Base-by-base conservation (phyloP, 2,888 invertebrate genomes). In the Seladonia tumulorum region DNA sequence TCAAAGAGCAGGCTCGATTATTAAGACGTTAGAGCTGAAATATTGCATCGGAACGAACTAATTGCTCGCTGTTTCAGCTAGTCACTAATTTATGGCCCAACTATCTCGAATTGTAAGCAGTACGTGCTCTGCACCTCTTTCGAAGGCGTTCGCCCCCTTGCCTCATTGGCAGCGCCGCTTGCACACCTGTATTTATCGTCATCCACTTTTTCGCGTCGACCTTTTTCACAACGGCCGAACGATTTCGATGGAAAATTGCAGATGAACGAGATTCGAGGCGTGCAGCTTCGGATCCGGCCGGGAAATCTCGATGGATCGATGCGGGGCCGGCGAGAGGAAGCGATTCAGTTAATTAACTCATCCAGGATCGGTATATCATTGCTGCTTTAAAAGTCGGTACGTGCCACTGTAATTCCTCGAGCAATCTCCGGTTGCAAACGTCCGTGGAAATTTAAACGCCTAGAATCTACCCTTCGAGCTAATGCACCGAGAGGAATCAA, bases 11-110 rank as follows among this genome's bases (percentile, higher is more conserved):
- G 81, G 82, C 93, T 88, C 91, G 91, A 92, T 94, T 94, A 94
- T 94, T 94, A 94, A 94, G 94, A 94, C 91, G 93, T 94, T 94
- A 91, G 86, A 91, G 88, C 92, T 93, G 93, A 94, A 94, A 94
- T 94, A 94, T 93, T 89, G 91, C 93, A 93, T 93, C 93, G 93
- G 92, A 93, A 88, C 89, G 92, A 91, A 94, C 93, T 94, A 94
- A 94, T 94, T 94, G 93, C 93, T 86, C 89, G 76, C 71, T 79
- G 84, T 79, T 79, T 81, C 85, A 81, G 84, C 86, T 82, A 77
- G 77, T 25, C 42, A 81, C 87, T 91, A 92, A 93, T 93, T 93
- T 93, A 93, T 93, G 83, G 87, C 90, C 87, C 81, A 80, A 90
- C 90, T 89, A 91, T 92, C 92, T 92, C 89, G 88, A 91, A 91